phyloP scores from a whole-genome alignment of 2,797 vertebrate genomes.

The Nyctibius grandis region DNA sequence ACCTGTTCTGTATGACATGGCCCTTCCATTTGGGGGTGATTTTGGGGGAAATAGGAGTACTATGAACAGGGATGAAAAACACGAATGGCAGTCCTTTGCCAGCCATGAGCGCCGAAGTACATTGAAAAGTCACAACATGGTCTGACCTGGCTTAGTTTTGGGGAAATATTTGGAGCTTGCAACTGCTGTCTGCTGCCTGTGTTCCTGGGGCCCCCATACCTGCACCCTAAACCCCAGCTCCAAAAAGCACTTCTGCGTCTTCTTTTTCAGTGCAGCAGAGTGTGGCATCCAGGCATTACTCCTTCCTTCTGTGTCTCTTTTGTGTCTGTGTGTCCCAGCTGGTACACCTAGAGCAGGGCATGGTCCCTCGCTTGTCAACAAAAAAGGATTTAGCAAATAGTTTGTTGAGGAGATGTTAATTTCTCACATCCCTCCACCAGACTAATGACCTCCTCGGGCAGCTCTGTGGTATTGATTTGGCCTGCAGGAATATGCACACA shows the following conservation, averaged over 20 bases:
- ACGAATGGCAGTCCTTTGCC: background rate
- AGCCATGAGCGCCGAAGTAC: background rate
- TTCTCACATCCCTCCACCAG: background rate
- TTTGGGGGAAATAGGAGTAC: background rate
- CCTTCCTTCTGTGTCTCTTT: background rate
- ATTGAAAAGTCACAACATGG: background rate
- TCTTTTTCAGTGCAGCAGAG: background rate
- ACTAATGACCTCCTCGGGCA: background rate
- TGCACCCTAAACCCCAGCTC: background rate
- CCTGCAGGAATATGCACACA: background rate
- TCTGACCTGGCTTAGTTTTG: background rate
- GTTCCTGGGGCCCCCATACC: background rate
- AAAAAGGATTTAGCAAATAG: background rate
- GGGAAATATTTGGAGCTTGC: background rate
- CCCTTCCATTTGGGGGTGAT: background rate
- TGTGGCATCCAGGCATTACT: background rate
- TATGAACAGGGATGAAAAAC: background rate
- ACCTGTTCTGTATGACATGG: background rate
- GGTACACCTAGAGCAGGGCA: background rate
- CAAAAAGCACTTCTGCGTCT: accelerated
- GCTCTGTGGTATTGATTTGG: background rate
- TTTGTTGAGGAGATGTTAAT: background rate
- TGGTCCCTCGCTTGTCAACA: background rate
- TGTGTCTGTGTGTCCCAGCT: background rate
- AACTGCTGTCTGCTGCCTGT: background rate